Conservation (phyloP, 2,797 vertebrate genomes). For the Eurystomus glaucurus region DNA sequence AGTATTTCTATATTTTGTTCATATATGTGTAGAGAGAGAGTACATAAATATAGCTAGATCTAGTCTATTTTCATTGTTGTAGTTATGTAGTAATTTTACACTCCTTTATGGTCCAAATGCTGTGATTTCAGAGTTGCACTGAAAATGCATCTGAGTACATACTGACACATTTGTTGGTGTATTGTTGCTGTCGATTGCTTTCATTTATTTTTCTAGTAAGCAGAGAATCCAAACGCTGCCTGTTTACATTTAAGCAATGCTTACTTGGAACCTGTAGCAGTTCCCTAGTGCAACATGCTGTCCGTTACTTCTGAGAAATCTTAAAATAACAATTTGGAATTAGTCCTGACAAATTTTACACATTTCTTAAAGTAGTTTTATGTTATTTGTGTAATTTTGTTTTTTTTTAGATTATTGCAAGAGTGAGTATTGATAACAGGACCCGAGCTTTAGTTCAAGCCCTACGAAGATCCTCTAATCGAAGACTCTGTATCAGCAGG, state of each 20-base stretch:
- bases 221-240: background rate
- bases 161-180: background rate
- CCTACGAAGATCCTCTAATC: slow-evolving; percentile 90
- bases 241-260: background rate
- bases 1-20: background rate
- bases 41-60: background rate
- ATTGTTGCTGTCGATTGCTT: background rate
- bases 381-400: slow-evolving; percentile 22
- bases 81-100: background rate
- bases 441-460: slow-evolving; percentile 95
- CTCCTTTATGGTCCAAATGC: background rate
- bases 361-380: background rate
- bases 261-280: background rate
- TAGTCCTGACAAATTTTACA: background rate
- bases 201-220: background rate
- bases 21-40: background rate
- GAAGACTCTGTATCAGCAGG: slow-evolving; percentile 91
- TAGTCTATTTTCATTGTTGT: background rate
- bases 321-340: slow-evolving; percentile 36
- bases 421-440: slow-evolving; percentile 96
- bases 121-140: background rate
- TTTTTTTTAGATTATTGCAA: slow-evolving; percentile 92
- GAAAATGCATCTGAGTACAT: background rate
- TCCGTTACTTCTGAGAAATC: slow-evolving; percentile 29
- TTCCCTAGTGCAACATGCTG: background rate